Conservation (phyloP, 2,888 invertebrate species). For the Myathropa florea region DNA sequence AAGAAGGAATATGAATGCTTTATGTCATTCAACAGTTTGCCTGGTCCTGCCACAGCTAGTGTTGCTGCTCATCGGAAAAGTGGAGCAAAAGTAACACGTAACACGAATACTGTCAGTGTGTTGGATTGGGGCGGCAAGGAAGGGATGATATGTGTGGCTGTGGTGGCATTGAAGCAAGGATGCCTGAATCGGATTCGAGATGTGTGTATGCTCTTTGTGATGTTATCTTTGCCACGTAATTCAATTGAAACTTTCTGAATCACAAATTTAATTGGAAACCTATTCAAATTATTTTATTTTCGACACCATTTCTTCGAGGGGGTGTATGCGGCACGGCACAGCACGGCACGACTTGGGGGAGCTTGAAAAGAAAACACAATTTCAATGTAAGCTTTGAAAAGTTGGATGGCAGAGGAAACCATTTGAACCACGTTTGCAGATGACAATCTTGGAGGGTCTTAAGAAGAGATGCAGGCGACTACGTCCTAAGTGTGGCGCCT, state of each 20-base stretch:
- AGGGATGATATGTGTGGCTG: neutral
- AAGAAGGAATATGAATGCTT: slow-evolving; percentile 46
- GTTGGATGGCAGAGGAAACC: neutral
- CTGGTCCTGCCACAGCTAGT: slow-evolving; percentile 1
- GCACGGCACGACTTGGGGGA: neutral
- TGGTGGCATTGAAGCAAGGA: neutral
- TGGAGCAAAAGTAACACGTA: slow-evolving; percentile 26
- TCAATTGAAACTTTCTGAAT: slow-evolving; percentile 70
- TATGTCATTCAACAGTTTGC: slow-evolving; percentile 67
- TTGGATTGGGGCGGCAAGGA: neutral
- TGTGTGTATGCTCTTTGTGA: slow-evolving; percentile 55
- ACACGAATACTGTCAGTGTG: neutral
- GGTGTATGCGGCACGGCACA: neutral
- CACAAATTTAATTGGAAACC: slow-evolving; percentile 67
- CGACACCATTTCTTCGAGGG: slow-evolving; percentile 40
- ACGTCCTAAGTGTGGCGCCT: neutral
- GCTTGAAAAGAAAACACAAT: neutral
- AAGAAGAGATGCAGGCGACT: neutral
- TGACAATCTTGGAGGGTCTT: neutral
- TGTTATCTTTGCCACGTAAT: slow-evolving; percentile 69
- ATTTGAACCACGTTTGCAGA: neutral
- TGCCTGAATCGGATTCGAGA: slow-evolving; percentile 19
- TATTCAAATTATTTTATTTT: slow-evolving; percentile 66
- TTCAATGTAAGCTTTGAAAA: neutral
- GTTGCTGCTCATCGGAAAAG: slow-evolving; percentile 11